A percentile compares a stretch with the other conserved stretches of the same genome.
phyloP scores from a whole-genome alignment of 1,140 invertebrate genomes.

The Cydia pomonella region DNA sequence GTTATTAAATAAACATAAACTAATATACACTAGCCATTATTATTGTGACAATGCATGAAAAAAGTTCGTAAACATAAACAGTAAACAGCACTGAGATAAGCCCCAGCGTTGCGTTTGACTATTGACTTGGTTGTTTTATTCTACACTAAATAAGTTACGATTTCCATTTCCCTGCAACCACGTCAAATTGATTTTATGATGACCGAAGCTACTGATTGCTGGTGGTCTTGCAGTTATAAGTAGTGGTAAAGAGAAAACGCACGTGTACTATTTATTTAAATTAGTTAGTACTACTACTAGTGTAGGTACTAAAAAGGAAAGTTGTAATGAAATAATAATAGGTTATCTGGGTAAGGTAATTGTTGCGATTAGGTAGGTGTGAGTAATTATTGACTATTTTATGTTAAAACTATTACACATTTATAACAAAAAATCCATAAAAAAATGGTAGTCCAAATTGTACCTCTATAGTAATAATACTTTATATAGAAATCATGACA shows the following conservation, averaged over 20 bases:
- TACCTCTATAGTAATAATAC: too few relatives aligned
- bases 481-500: too few relatives aligned
- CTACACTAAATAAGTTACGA: background rate
- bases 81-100: background rate
- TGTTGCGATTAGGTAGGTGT: background rate
- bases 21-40: background rate
- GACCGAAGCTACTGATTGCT: background rate
- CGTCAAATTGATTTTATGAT: conserved; percentile 17
- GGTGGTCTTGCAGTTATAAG: background rate
- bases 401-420: too few relatives aligned
- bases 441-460: too few relatives aligned
- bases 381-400: too few relatives aligned
- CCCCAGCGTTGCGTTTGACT: background rate
- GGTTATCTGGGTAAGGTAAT: background rate
- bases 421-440: too few relatives aligned
- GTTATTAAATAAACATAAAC: background rate
- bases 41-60: background rate
- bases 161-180: conserved; percentile 9
- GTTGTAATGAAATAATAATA: background rate
- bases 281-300: background rate
- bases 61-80: conserved; percentile 1
- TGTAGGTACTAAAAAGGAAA: conserved; percentile 11
- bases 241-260: conserved; percentile 7
- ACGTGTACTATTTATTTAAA: conserved; percentile 4
- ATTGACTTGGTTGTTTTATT: background rate